Percentiles rank a stretch among this genome's conserved stretches.
Conservation (phyloP, 1,140 invertebrate genomes). For the Drosophila ogumai region DNA sequence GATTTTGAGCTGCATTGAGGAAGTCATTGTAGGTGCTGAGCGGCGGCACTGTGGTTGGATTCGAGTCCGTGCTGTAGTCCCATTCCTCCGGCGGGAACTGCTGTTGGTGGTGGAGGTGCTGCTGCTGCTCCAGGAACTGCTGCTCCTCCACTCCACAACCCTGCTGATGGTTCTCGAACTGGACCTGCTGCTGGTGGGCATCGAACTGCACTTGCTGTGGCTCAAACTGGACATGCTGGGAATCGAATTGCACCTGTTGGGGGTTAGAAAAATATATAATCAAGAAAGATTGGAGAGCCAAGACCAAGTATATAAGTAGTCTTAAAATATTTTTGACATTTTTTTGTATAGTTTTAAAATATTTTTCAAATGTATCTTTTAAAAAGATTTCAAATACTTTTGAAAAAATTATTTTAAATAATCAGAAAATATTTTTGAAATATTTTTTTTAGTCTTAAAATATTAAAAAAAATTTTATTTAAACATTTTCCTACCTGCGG, state of each 20-base stretch:
- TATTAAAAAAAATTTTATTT: background rate
- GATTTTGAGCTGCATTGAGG: constrained; percentile 46
- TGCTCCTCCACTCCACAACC: constrained; percentile 8
- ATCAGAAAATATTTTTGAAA: no score
- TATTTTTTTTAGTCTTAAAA: background rate
- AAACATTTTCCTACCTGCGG: background rate
- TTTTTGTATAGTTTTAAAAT: no score
- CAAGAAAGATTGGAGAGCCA: no score
- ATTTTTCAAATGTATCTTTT: background rate
- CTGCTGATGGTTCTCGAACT: constrained; percentile 62
- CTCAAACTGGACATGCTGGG: background rate
- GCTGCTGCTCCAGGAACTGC: constrained; percentile 6
- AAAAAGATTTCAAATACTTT: background rate
- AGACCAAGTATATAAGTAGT: no score
- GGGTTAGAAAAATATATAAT: no score
- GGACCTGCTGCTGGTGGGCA: constrained; percentile 4
- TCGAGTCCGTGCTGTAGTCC: background rate
- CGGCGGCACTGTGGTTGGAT: background rate
- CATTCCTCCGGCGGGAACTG: constrained; percentile 7
- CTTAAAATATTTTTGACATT: no score
- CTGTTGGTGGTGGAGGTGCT: constrained; percentile 4
- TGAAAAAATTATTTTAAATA: no score
- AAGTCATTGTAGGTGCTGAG: constrained; percentile 48
- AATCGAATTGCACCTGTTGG: background rate
- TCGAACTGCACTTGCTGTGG: background rate